These are phyloP conservation scores for Ladona fulva DNA, from an alignment of 1,140 invertebrate species.

Conservation along the genomic window DNA sequence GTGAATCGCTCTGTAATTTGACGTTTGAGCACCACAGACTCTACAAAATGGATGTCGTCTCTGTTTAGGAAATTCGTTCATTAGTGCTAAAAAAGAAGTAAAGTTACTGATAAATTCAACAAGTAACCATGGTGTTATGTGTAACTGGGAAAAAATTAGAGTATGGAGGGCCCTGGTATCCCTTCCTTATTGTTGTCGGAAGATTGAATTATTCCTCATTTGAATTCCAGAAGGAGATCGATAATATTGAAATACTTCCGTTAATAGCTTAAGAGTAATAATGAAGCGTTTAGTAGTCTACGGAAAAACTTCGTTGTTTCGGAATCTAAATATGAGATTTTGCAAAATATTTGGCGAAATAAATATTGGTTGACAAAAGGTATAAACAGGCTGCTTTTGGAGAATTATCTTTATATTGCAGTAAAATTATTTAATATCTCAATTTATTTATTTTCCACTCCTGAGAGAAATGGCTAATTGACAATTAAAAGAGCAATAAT, in stretches of 20 bases:
- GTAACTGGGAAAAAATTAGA: not conserved
- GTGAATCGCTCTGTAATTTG: not conserved
- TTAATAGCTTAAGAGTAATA: constrained; percentile 1
- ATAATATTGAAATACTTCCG: not conserved
- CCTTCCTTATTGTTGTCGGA: not conserved
- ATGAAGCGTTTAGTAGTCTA: not conserved
- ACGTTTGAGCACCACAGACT: not conserved
- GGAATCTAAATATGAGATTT: not conserved
- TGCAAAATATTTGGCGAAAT: not conserved
- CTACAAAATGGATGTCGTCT: not conserved
- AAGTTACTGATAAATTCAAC: not conserved
- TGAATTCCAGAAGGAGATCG: not conserved
- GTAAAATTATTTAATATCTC: no score
- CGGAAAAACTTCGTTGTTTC: not conserved
- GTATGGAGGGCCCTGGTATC: not conserved
- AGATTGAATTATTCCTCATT: not conserved
- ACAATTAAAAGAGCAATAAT: no score
- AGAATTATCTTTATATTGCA: no score
- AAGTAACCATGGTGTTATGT: not conserved
- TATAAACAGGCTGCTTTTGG: no score
- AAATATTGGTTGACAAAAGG: no score
- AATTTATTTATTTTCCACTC: no score
- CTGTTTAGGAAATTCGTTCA: not conserved
- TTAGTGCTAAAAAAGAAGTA: not conserved
- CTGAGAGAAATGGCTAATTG: no score